These are phyloP conservation scores for Mastomys natalensis DNA, from an alignment of 2,113 vertebrate species.

Conservation along the genomic window DNA sequence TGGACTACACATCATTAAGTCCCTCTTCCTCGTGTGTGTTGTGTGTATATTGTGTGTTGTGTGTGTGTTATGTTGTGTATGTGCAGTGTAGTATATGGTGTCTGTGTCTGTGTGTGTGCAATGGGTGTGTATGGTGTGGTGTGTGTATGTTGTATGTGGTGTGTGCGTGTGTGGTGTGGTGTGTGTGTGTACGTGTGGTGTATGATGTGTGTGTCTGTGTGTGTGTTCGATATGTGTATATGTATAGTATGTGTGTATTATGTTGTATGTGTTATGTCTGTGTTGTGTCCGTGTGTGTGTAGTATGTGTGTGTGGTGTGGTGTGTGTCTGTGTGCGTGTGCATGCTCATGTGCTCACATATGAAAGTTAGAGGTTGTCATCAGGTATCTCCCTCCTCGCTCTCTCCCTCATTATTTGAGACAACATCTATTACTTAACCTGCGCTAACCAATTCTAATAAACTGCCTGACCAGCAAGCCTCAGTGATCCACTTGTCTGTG, in stretches of 20 bases:
- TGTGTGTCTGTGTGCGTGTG: background rate
- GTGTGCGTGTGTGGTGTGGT: background rate
- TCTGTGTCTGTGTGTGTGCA: too few species aligned
- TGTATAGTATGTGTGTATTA: background rate
- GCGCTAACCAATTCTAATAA: background rate
- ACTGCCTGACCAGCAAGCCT: background rate
- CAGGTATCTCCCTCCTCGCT: background rate
- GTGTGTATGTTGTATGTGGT: too few species aligned
- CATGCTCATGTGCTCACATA: accelerated
- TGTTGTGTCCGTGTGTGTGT: too few species aligned
- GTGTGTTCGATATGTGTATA: too few species aligned
- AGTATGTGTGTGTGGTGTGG: background rate
- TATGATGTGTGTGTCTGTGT: too few species aligned
- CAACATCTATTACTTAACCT: background rate
- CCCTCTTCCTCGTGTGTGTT: background rate
- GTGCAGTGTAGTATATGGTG: too few species aligned
- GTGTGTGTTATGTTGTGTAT: too few species aligned
- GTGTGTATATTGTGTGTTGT: too few species aligned
- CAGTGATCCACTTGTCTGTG: background rate
- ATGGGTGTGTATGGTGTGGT: too few species aligned
- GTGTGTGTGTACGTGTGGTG: too few species aligned
- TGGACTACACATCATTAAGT: background rate
- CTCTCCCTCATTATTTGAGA: background rate
- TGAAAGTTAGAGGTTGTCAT: background rate
- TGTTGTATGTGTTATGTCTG: too few species aligned